Base-by-base conservation (phyloP, 2,797 vertebrate species). In the Catamblyrhynchus diadema region DNA sequence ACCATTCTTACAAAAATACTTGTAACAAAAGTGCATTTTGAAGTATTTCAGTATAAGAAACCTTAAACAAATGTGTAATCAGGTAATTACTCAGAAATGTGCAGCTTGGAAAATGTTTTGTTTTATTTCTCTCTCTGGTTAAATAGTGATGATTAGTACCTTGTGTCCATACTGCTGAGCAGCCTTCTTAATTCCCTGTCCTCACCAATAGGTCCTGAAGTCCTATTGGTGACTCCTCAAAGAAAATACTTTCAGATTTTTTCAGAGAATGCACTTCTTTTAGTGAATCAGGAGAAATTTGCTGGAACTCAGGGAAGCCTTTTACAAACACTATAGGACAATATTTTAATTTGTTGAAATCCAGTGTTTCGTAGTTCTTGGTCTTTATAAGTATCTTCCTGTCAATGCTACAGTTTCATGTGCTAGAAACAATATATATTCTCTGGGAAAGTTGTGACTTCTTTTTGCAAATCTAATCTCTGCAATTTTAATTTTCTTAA, bases 161-260 rank as follows among this genome's bases (percentile, higher is more conserved):
- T 53, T 0, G 0, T 62, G 25, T 82, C 21, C 27, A 28, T 50
- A 32, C 24, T 59, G 17, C 39, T 32, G 18, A 62, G 21, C 12
- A 86, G n/a, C 41, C 6, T 50, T 37, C 3, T 42, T 45, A 45
- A 60, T 69, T 77, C 24, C 21, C 48, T 48, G 48, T 53, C 30
- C 19, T 53, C 19, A 53, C 30, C 51, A 32, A 32, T 53, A n/a
- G 30, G 19, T 32, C 19, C 30, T 53, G 30, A 53, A 32, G 13
- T 39, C 20, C 23, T 53, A 16, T 9, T 65, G 57, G 12, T 81
- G 39, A 28, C 16, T 85, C 21, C 13, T 12, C 13, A 54, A 21
- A 62, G 22, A 62, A 78, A 80, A 30, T 22, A 25, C 18, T 41
- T 78, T 21, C 4, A 32, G 20, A 32, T 61, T 79, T 10, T 45